Conservation (phyloP, 2,888 invertebrate genomes). For the Erebia epiphron region DNA sequence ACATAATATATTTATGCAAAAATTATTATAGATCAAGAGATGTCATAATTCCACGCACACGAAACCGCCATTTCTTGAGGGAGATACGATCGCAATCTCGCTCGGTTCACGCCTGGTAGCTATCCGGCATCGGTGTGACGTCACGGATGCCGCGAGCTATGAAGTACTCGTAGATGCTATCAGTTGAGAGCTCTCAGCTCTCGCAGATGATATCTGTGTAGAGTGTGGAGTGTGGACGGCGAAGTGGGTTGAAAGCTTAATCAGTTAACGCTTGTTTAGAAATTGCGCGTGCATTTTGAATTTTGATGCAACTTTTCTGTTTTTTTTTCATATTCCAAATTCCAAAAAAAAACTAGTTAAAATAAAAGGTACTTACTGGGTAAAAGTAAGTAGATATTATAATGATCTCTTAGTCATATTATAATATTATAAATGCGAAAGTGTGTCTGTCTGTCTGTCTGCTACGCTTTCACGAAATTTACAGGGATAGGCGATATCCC, state of each 20-base stretch:
- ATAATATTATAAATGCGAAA: no score
- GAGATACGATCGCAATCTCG: background rate
- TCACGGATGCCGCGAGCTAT: constrained; percentile 13
- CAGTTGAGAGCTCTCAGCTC: constrained; percentile 12
- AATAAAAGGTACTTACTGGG: no score
- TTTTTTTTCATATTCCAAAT: no score
- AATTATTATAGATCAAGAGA: no score
- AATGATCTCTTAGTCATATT: no score
- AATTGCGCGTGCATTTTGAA: background rate
- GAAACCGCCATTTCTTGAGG: background rate
- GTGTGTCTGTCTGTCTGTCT: no score
- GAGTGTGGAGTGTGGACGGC: constrained; percentile 10
- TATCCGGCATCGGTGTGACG: constrained; percentile 25
- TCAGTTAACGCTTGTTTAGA: background rate
- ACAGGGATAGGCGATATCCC: no score
- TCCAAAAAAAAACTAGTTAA: no score
- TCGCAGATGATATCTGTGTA: constrained; percentile 18
- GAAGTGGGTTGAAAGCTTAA: background rate
- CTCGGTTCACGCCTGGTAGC: constrained; percentile 20
- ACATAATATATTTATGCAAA: no score
- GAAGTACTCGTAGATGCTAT: constrained; percentile 13
- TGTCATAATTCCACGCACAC: background rate
- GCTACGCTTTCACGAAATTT: no score
- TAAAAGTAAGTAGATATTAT: no score
- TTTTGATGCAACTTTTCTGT: background rate